Conservation (phyloP, 1,140 invertebrate species). For the Bombus waltoni region DNA sequence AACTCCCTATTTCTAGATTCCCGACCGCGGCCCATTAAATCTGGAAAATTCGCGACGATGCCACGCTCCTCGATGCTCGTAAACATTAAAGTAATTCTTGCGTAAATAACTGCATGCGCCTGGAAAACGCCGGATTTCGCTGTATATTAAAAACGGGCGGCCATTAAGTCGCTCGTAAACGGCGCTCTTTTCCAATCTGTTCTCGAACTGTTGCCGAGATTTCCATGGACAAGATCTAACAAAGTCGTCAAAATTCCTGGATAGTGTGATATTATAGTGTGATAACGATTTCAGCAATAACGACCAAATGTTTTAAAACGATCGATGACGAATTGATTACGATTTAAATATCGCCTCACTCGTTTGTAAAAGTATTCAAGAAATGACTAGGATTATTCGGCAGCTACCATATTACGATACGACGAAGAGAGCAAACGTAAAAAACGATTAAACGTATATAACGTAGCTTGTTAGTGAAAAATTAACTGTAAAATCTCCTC, state of each 20-base stretch:
- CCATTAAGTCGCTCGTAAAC: constrained; percentile 60
- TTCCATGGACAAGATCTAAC: background rate
- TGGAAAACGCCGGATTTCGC: constrained; percentile 30
- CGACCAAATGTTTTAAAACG: background rate
- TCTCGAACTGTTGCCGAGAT: background rate
- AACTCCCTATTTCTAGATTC: constrained; percentile 43
- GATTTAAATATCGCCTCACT: too few relatives aligned
- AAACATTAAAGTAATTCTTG: constrained; percentile 68
- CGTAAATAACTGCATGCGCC: constrained; percentile 61
- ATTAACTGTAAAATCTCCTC: background rate
- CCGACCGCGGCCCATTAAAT: constrained; percentile 47
- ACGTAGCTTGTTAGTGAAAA: background rate
- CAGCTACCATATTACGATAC: too few relatives aligned
- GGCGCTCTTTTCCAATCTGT: constrained; percentile 36
- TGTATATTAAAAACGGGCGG: constrained; percentile 56
- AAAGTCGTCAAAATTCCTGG: background rate
- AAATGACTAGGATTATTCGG: too few relatives aligned
- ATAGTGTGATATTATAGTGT: too few relatives aligned
- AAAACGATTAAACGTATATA: background rate
- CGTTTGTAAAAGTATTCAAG: too few relatives aligned
- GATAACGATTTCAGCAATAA: background rate
- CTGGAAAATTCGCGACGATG: constrained; percentile 44
- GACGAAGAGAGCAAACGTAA: too few relatives aligned
- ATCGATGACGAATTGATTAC: too few relatives aligned
- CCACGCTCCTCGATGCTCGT: constrained; percentile 44